These are phyloP conservation scores for Unio pictorum DNA, from an alignment of 2,888 invertebrate genomes.

Conservation along the genomic window DNA sequence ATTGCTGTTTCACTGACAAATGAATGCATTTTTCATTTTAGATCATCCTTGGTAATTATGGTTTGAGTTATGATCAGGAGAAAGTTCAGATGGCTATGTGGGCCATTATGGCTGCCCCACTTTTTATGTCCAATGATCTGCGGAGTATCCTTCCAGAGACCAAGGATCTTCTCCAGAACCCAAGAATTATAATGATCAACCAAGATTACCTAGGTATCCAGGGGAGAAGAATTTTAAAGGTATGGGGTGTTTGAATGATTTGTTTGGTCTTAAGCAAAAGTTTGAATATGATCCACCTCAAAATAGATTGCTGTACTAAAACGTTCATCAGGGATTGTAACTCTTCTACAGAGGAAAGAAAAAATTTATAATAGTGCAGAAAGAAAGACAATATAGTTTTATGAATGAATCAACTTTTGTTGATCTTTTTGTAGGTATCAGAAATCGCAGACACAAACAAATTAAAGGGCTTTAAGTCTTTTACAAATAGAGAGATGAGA, in stretches of 20 bases:
- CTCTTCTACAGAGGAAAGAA: too few relatives aligned
- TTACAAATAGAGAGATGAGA: too few relatives aligned
- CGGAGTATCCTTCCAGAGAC: slow-evolving; percentile 89
- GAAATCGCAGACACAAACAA: too few relatives aligned
- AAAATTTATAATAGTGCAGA: too few relatives aligned
- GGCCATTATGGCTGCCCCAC: slow-evolving; percentile 94
- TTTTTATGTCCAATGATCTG: slow-evolving; percentile 95
- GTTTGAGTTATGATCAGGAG: slow-evolving; percentile 92
- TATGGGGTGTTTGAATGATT: background rate
- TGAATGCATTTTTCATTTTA: slow-evolving; percentile 71
- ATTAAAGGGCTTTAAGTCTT: too few relatives aligned
- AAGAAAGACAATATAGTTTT: too few relatives aligned
- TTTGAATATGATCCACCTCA: too few relatives aligned
- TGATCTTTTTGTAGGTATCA: too few relatives aligned
- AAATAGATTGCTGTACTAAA: too few relatives aligned
- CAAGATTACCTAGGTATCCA: slow-evolving; percentile 94
- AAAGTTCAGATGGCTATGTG: slow-evolving; percentile 97
- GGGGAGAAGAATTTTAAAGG: slow-evolving; percentile 80
- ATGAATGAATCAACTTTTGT: too few relatives aligned
- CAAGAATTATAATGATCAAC: slow-evolving; percentile 92
- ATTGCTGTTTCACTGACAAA: too few relatives aligned
- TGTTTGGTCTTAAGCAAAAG: background rate
- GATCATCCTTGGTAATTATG: slow-evolving; percentile 95
- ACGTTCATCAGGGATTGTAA: too few relatives aligned
- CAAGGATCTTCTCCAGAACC: slow-evolving; percentile 92